Evolutionary conservation across 2,797 vertebrate species (phyloP), one percentile per base, ranked within the genome.

Genomic region (Parambassis ranga): DNA sequence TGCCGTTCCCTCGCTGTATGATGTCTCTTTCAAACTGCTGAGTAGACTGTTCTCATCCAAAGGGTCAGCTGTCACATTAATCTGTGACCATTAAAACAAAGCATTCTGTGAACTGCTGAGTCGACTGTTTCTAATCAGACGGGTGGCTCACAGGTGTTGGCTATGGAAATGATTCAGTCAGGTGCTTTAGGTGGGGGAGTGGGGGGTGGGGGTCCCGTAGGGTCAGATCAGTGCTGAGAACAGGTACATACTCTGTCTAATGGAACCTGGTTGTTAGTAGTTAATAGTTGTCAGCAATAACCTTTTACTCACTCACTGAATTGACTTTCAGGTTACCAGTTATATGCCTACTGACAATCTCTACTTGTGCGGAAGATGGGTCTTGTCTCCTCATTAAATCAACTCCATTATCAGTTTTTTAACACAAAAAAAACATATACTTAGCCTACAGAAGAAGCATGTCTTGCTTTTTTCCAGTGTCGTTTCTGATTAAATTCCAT

Each of bases 11-110:
- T n/a, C n/a, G n/a, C n/a, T n/a, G n/a, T 65, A 10, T 18, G 63
- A 51, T 41, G 28, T 71, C 56, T 65, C 3, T 20, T 48, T 58
- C 11, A 32, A 79, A 65, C 13, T 77, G 83, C 77, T 84, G 69
- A 84, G 70, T 38, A 51, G 10, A 53, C 49, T 5, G 1, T 69
- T 71, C 61, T 65, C 38, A 5, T 38, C 2, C 6, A 56, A 84
- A 70, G 70, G 64, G 67, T 88, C 75, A 82, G 57, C 59, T 74
- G 60, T 65, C 57, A 59, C 53, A 78, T 70, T 75, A 82, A 89
- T 73, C 69, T 63, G 49, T 55, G 66, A 66, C 57, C 73, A 78
- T 72, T 85, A 61, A 83, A 78, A 77, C 51, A 75, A 79, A 79
- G 72, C 56, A 37, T 42, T 43, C 57, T 67, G 47, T 42, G 9